phyloP scores from a whole-genome alignment of 2,113 vertebrate species.

The Odocoileus virginianus region DNA sequence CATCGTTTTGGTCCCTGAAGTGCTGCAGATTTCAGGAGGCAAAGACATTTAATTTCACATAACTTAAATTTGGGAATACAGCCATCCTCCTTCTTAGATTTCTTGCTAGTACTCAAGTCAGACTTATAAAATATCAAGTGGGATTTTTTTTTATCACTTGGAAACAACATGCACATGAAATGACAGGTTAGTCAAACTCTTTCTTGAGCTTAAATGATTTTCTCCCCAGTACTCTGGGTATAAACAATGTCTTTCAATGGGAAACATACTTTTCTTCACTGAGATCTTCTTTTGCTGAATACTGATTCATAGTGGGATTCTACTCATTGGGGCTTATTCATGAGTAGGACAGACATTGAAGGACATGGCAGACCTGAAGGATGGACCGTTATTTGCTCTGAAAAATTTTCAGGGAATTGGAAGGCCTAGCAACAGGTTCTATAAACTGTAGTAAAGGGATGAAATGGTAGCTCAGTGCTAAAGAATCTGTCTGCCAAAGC shows the following conservation, averaged over 20 bases:
- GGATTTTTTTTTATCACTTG: not conserved
- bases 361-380: not conserved
- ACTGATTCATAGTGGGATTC: not conserved
- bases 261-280: not conserved
- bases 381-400: not conserved
- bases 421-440: not conserved
- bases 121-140: not conserved
- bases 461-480: not conserved
- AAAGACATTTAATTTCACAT: not conserved
- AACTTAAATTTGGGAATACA: not conserved
- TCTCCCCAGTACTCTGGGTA: not conserved
- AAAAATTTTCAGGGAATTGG: not conserved
- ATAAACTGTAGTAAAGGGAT: not conserved
- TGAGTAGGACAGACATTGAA: not conserved
- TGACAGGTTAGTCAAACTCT: not conserved
- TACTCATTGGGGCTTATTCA: not conserved
- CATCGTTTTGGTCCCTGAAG: not conserved
- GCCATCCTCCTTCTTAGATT: not conserved
- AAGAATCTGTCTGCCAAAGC: not conserved
- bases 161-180: not conserved
- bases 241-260: not conserved
- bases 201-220: slow-evolving; percentile 47
- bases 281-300: not conserved
- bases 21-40: not conserved
- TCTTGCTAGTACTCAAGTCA: not conserved